Evolutionary conservation across 2,888 invertebrate species (phyloP).

Genomic region (Aleiodes testaceus): DNA sequence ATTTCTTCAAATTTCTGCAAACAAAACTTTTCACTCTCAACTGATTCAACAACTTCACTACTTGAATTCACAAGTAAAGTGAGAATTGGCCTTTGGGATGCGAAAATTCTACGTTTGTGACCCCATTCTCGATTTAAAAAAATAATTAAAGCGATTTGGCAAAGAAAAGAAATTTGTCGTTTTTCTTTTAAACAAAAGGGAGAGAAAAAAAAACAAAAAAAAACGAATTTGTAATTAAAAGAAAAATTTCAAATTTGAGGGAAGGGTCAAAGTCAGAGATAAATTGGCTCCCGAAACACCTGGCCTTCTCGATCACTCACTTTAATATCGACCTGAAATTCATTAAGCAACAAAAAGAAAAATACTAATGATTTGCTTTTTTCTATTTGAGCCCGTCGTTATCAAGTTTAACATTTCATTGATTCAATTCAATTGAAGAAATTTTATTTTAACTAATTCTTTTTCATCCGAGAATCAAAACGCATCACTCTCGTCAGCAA

Average conservation of each 20-base stretch:
- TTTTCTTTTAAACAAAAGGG: background rate
- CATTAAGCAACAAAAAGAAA: constrained; percentile 72
- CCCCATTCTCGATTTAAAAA: too few relatives aligned
- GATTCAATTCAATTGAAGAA: constrained; percentile 40
- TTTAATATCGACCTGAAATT: constrained; percentile 74
- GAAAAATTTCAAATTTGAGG: constrained; percentile 49
- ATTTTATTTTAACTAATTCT: constrained; percentile 58
- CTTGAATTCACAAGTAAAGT: too few relatives aligned
- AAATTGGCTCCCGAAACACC: constrained; percentile 71
- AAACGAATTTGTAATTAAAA: background rate
- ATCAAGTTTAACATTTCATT: background rate
- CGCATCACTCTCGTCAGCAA: constrained; percentile 52
- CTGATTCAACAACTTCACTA: too few relatives aligned
- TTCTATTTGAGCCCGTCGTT: constrained; percentile 7
- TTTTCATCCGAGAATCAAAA: constrained; percentile 50
- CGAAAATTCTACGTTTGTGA: too few relatives aligned
- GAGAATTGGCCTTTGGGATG: too few relatives aligned
- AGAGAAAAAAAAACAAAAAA: constrained; percentile 20
- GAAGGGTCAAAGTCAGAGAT: constrained; percentile 67
- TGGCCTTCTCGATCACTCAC: constrained; percentile 71
- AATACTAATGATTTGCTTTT: constrained; percentile 61
- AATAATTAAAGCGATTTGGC: too few relatives aligned
- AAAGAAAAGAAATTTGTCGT: too few relatives aligned
- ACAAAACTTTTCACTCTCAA: too few relatives aligned
- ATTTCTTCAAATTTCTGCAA: too few relatives aligned